A percentile compares a stretch with the other conserved stretches of the same genome.
phyloP scores from a whole-genome alignment of 2,797 vertebrate genomes.

The Loriculus beryllinus region DNA sequence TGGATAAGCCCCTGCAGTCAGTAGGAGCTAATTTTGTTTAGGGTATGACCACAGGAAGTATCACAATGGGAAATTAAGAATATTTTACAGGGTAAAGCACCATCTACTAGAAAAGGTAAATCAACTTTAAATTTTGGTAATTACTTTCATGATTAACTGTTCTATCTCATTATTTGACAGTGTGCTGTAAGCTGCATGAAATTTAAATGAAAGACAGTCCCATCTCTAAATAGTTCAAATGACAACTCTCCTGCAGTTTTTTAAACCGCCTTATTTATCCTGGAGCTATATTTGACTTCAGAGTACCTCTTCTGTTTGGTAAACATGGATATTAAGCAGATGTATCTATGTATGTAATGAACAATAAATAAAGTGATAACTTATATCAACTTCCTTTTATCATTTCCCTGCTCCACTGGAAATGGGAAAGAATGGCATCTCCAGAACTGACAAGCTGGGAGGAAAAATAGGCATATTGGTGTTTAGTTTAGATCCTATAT shows the following conservation, averaged over 20 bases:
- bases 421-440: background rate
- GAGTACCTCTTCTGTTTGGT: background rate
- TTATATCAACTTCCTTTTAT: background rate
- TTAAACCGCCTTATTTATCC: background rate
- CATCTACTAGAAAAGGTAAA: conserved; percentile 10
- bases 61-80: background rate
- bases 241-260: background rate
- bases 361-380: background rate
- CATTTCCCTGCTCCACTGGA: background rate
- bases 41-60: conserved; percentile 40
- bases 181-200: background rate
- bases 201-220: background rate
- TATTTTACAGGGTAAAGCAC: background rate
- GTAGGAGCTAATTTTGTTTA: conserved; percentile 69
- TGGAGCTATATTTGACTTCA: background rate
- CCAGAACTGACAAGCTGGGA: background rate
- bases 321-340: background rate
- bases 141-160: background rate
- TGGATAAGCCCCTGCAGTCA: conserved; percentile 63
- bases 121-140: background rate
- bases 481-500: background rate
- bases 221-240: background rate
- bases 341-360: background rate
- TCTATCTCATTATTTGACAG: background rate
- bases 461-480: background rate